Evolutionary conservation across 1,140 invertebrate species (phyloP).

Genomic region (Drosophila malerkotliana): DNA sequence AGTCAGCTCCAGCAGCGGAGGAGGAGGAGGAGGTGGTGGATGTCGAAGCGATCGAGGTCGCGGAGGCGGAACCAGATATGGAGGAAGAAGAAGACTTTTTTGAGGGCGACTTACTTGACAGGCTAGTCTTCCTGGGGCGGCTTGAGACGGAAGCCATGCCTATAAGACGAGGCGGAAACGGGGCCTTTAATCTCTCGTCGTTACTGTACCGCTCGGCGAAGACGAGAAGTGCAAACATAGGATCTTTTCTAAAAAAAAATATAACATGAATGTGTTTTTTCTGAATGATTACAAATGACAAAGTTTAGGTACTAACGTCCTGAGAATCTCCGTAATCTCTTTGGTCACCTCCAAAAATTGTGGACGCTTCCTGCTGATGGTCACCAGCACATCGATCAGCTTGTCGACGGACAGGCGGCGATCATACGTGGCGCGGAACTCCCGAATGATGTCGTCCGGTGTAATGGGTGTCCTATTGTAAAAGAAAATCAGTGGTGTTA

Average conservation of each 20-base stretch:
- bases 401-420: constrained; percentile 47
- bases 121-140: background rate
- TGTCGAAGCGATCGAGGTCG: background rate
- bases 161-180: background rate
- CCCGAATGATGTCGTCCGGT: constrained; percentile 59
- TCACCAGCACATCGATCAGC: constrained; percentile 54
- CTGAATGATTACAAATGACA: background rate
- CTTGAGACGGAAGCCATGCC: background rate
- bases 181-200: background rate
- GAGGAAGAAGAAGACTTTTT: background rate
- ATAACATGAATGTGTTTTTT: background rate
- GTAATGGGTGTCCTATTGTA: constrained; percentile 50
- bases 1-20: background rate
- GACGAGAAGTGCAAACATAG: constrained; percentile 68
- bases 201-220: constrained; percentile 62
- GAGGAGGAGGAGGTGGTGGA: background rate
- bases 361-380: constrained; percentile 67
- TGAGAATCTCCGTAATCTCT: constrained; percentile 51
- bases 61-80: too few relatives aligned
- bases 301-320: constrained; percentile 38
- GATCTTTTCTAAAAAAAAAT: constrained; percentile 59
- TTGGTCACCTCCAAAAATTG: constrained; percentile 44
- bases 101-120: background rate
- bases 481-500: background rate
- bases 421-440: constrained; percentile 64